Percentiles rank a stretch among this genome's conserved stretches.
Conservation (phyloP, 2,888 invertebrate species). For the Tromatobia lineatoria region DNA sequence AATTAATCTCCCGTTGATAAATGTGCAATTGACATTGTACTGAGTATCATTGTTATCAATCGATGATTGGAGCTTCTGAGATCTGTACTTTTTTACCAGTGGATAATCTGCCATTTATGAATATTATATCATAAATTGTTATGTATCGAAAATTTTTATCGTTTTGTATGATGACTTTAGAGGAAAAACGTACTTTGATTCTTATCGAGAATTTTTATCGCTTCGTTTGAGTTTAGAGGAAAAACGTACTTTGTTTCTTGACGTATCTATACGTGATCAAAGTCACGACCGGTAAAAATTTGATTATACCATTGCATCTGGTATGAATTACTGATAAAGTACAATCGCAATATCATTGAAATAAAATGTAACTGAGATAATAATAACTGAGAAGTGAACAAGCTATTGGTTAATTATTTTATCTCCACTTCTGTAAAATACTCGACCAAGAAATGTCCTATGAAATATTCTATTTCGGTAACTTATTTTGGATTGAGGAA, state of each 20-base stretch:
- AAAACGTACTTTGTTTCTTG: conserved; percentile 25
- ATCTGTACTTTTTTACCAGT: background rate
- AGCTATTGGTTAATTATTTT: background rate
- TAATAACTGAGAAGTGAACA: background rate
- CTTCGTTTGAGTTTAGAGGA: background rate
- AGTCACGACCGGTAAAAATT: conserved; percentile 9
- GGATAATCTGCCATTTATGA: background rate
- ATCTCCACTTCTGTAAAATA: background rate
- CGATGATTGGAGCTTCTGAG: background rate
- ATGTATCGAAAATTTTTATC: background rate
- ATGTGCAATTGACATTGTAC: background rate
- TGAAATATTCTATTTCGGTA: background rate
- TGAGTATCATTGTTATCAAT: background rate
- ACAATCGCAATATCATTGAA: background rate
- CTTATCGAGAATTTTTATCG: background rate
- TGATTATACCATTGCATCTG: background rate
- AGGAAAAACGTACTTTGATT: background rate
- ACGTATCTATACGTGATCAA: conserved; percentile 46
- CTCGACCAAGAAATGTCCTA: background rate
- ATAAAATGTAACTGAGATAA: background rate
- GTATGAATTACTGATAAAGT: conserved; percentile 5
- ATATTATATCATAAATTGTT: background rate
- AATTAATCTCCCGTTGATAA: background rate
- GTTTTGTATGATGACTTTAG: background rate
- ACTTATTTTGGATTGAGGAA: background rate